Base-by-base conservation (phyloP, 2,888 invertebrate species). In the Polyommatus iphigenia region DNA sequence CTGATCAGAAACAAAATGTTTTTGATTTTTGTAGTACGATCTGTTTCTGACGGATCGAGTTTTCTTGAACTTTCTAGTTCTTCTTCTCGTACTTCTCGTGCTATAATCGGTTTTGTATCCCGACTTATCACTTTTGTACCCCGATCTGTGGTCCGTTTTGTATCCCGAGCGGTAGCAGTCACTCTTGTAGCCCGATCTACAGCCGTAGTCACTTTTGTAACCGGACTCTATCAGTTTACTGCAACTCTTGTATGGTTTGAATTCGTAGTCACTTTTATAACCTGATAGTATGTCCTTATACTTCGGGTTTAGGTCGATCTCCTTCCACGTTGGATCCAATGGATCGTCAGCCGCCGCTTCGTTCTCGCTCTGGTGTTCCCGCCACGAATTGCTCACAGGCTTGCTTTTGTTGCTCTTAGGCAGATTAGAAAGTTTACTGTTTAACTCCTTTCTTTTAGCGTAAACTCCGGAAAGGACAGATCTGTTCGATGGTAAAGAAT, bases 281-380 rank as follows among this genome's bases (percentile, higher is more conserved):
- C 95, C 95, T 4, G 95, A 95, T 10, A 94, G 85, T 75, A 95
- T 94, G 82, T 95, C 95, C 76, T 95, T 95, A 85, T 95, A 95
- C 87, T 95, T 95, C 18, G 95, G 95, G 86, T 95, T 95, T 3
- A 95, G 90, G 86, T 96, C 96, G 67, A 96, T 95, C 88, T 96
- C 94, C 79, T 95, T 95, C 95, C 95, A 95, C 3, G 95, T 94
- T 0, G 95, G 95, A 85, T 96, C 95, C n/a, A 95, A 84, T 0
- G 92, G 89, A 83, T 95, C 95, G 54, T 95, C 95, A 72, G 91
- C 95, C 15, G 86, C 91, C n/a, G 90, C 93, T 83, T 94, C 94
- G 81, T 92, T 93, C 86, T 94, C 94, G 81, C 94, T 94, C 81
- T 93, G 94, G 83, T 91, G 87, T 78, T 94, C 94, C 82, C 94